Percentiles rank a stretch among this genome's conserved stretches.
Evolutionary conservation across 2,888 invertebrate genomes (phyloP).

Genomic region (Pantelozetes paolii): DNA sequence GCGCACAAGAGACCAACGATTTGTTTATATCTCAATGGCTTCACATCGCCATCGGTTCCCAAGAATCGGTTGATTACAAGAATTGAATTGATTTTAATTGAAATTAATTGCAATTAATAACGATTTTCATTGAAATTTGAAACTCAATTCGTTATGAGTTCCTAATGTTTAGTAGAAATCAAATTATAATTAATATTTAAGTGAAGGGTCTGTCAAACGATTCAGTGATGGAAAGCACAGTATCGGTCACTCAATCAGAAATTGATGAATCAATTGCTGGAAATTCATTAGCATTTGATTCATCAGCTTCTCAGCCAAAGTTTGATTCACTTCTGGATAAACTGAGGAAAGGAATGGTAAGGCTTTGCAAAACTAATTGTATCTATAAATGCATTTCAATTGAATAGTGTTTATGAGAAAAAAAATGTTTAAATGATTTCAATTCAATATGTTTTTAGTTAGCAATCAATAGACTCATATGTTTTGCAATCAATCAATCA

Average conservation of each 20-base stretch:
- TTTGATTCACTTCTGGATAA: conserved; percentile 36
- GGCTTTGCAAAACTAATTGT: background rate
- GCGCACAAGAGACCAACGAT: background rate
- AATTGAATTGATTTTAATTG: too few species aligned
- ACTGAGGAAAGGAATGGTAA: conserved; percentile 39
- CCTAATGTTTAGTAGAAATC: too few species aligned
- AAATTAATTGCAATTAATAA: too few species aligned
- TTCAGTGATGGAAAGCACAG: background rate
- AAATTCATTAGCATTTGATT: conserved; percentile 4
- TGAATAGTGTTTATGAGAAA: background rate
- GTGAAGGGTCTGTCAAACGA: background rate
- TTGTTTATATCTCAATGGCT: conserved; percentile 29
- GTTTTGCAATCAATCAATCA: too few species aligned
- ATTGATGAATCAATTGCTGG: conserved; percentile 11
- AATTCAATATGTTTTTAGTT: too few species aligned
- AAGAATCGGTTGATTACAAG: background rate
- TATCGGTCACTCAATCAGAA: conserved; percentile 7
- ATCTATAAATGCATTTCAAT: background rate
- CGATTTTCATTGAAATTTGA: too few species aligned
- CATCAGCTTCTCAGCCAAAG: conserved; percentile 9
- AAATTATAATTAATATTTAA: too few species aligned
- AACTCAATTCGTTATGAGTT: too few species aligned
- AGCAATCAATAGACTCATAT: too few species aligned
- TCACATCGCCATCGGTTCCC: conserved; percentile 3
- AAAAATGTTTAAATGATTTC: background rate